These are phyloP conservation scores for Sphaerophoria rueppellii DNA, from an alignment of 2,888 invertebrate genomes.

Conservation along the genomic window DNA sequence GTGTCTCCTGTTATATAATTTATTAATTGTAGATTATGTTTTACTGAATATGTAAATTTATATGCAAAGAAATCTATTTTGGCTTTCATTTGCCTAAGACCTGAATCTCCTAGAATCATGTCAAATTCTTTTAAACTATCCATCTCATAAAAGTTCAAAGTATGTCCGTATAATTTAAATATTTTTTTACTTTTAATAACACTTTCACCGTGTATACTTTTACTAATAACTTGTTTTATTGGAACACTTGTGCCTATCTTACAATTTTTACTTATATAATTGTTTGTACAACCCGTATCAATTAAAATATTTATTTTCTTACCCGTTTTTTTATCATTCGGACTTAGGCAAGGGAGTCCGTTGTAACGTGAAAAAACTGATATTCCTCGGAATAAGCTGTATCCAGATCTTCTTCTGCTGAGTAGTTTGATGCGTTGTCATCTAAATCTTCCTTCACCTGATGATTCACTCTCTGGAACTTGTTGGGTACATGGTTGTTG, in stretches of 20 bases:
- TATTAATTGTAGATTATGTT: constrained; percentile 23
- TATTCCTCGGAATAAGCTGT: too few species aligned
- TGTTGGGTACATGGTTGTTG: constrained; percentile 17
- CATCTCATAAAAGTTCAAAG: constrained; percentile 1
- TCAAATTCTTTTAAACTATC: constrained; percentile 25
- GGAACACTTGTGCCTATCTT: constrained; percentile 2
- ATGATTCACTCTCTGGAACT: too few species aligned
- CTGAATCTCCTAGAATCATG: constrained; percentile 13
- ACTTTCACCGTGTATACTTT: constrained; percentile 2
- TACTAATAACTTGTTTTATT: constrained; percentile 5
- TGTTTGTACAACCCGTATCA: constrained; percentile 26
- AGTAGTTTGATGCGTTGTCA: too few species aligned
- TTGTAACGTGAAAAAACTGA: too few species aligned
- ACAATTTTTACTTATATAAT: constrained; percentile 11
- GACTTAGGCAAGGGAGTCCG: too few species aligned
- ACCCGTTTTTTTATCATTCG: constrained; percentile 19
- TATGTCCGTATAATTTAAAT: constrained; percentile 9
- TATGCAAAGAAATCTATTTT: constrained; percentile 20
- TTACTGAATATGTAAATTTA: constrained; percentile 24
- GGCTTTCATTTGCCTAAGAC: constrained; percentile 21
- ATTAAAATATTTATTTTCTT: constrained; percentile 25
- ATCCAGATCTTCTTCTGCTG: too few species aligned
- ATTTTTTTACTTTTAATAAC: constrained; percentile 2
- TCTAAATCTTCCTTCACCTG: too few species aligned
- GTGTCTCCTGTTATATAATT: constrained; percentile 19